phyloP scores from a whole-genome alignment of 2,797 vertebrate genomes.

The Dromococcyx pavoninus region DNA sequence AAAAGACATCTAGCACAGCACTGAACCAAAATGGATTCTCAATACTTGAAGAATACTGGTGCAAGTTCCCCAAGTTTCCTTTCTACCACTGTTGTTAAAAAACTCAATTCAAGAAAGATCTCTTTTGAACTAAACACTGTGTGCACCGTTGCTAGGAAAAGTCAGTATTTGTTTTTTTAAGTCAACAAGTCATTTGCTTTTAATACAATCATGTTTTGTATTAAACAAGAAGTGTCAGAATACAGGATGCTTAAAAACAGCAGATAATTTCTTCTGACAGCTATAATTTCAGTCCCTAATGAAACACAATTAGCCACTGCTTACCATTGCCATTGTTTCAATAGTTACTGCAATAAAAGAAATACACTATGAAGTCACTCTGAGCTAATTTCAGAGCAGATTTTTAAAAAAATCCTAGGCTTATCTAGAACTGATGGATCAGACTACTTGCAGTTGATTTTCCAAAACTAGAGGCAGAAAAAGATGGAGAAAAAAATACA shows the following conservation, averaged over 20 bases:
- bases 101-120: neutral
- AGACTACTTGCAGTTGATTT: neutral
- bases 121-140: neutral
- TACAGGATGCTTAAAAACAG: neutral
- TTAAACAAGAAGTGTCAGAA: neutral
- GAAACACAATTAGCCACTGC: neutral
- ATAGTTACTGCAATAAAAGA: neutral
- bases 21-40: neutral
- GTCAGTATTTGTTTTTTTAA: neutral
- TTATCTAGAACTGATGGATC: neutral
- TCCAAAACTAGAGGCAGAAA: neutral
- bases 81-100: neutral
- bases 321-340: neutral
- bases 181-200: neutral
- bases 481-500: neutral
- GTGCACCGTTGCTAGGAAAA: neutral
- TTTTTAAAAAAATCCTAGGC: neutral
- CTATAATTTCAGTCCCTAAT: neutral
- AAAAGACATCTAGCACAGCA: neutral
- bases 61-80: neutral
- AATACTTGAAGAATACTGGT: neutral
- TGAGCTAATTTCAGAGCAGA: neutral
- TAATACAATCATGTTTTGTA: neutral
- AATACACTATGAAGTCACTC: neutral
- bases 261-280: neutral